Conservation (phyloP, 2,113 vertebrate genomes). For the Nesoenas mayeri region DNA sequence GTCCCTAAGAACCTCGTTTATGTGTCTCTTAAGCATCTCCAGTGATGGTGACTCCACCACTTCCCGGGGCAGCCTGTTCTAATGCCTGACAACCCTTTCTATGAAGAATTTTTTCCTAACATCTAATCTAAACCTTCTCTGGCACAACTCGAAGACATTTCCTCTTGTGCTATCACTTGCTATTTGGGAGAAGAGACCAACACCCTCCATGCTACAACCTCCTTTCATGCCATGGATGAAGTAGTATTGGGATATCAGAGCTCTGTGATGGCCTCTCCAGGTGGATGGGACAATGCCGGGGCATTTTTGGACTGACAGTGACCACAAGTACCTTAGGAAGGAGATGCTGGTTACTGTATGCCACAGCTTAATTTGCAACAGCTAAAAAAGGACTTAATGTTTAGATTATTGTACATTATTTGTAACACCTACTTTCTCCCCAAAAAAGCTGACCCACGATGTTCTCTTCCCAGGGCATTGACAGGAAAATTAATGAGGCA, state of each 20-base stretch:
- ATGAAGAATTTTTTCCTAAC: too few relatives aligned
- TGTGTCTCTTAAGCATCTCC: too few relatives aligned
- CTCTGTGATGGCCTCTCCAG: background rate
- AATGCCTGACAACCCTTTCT: too few relatives aligned
- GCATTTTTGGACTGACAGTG: background rate
- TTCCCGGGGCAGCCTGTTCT: too few relatives aligned
- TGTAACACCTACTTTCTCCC: constrained; percentile 4
- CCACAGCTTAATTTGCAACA: background rate
- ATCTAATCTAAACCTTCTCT: too few relatives aligned
- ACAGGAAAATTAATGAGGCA: constrained; percentile 52
- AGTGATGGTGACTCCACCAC: too few relatives aligned
- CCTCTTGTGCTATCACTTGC: too few relatives aligned
- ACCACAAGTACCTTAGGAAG: background rate
- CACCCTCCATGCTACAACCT: too few relatives aligned
- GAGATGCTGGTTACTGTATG: background rate
- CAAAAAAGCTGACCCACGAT: constrained; percentile 8
- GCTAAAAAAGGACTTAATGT: background rate
- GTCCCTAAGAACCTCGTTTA: too few relatives aligned
- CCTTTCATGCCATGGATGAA: background rate
- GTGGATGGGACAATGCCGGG: background rate
- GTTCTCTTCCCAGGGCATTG: constrained; percentile 29
- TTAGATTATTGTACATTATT: background rate
- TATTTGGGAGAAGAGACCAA: too few relatives aligned
- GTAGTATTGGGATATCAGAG: background rate
- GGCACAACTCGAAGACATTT: too few relatives aligned